Base-by-base conservation (phyloP, 2,113 vertebrate species). In the Chlorodrepanis virens region DNA sequence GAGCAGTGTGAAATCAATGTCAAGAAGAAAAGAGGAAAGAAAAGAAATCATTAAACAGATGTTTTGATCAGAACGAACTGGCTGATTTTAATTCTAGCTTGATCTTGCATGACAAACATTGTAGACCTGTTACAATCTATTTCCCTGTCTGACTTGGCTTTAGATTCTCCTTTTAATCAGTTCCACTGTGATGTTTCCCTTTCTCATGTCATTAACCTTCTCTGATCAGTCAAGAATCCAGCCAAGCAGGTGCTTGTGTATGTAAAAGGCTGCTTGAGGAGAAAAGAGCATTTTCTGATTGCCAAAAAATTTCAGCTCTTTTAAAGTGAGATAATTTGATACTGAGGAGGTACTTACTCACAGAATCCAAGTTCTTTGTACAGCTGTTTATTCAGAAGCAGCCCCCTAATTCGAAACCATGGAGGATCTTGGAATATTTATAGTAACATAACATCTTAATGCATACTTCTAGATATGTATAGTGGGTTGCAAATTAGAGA, bases 191-290 rank as follows among this genome's bases (percentile, higher is more conserved):
- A 35, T 45, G 40, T 50, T 80, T 63, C 47, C 0, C 2, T 39
- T 92, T 83, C 27, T 54, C 6, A 10, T 37, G 15, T 69, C 5
- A 2, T 61, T 61, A 53, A 45, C 59, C 37, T 89, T 78, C 47
- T 39, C 63, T 39, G 71, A 76, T 76, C 3, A 3, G 23, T 75
- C 47, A 75, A 20, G 45, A 71, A 35, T 50, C 72, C 64, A 87
- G 69, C 68, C 65, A 74, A 40, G 56, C 0, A 0, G 5, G 25
- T 31, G 12, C 40, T 60, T 5, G 1, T 75, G 60, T 29, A 6
- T 50, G 3, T 61, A 10, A 53, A n/a, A 76, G 52, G n/a, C 54
- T 85, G 24, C 63, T 39, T 35, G 39, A 45, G n/a, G 21, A 79
- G 77, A 54, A 60, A 64, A 65, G 40, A 64, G 14, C 27, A 40